Percentiles rank a stretch among this genome's conserved stretches.
phyloP scores from a whole-genome alignment of 2,797 vertebrate species.

The Pseudochromis fuscus region DNA sequence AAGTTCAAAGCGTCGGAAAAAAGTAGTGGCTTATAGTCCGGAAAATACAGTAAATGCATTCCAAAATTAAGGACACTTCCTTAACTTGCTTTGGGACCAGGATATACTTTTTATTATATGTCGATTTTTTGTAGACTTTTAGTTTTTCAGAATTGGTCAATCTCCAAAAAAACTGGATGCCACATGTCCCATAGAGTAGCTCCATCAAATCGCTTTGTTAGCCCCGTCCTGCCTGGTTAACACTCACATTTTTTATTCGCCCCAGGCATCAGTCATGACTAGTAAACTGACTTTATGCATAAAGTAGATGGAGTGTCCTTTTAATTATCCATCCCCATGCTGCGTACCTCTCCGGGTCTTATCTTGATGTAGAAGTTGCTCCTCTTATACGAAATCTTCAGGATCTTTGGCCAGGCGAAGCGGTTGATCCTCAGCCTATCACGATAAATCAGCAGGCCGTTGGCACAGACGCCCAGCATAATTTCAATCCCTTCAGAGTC shows the following conservation, averaged over 20 bases:
- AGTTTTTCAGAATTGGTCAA: too few relatives aligned
- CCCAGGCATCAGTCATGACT: not conserved
- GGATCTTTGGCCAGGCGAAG: constrained; percentile 99
- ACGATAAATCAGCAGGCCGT: constrained; percentile 97
- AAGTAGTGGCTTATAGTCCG: too few relatives aligned
- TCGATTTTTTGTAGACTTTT: too few relatives aligned
- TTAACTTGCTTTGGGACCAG: too few relatives aligned
- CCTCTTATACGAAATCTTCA: constrained; percentile 99
- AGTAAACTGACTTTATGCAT: not conserved
- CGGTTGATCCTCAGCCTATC: constrained; percentile 98
- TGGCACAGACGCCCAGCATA: constrained; percentile 98
- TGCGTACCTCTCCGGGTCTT: constrained; percentile 93
- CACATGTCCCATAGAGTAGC: too few relatives aligned
- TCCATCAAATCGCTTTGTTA: too few relatives aligned
- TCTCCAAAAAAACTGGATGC: too few relatives aligned
- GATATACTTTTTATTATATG: too few relatives aligned
- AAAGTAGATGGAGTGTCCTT: not conserved
- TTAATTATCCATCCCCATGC: not conserved
- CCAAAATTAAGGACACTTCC: too few relatives aligned
- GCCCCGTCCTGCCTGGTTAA: not conserved
- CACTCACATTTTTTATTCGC: not conserved
- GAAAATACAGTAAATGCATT: too few relatives aligned
- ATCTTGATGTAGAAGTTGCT: constrained; percentile 99
- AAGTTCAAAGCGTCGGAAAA: too few relatives aligned
- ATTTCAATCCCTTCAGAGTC: constrained; percentile 99